phyloP scores from a whole-genome alignment of 1,140 invertebrate species.

The Drosophila aff. region DNA sequence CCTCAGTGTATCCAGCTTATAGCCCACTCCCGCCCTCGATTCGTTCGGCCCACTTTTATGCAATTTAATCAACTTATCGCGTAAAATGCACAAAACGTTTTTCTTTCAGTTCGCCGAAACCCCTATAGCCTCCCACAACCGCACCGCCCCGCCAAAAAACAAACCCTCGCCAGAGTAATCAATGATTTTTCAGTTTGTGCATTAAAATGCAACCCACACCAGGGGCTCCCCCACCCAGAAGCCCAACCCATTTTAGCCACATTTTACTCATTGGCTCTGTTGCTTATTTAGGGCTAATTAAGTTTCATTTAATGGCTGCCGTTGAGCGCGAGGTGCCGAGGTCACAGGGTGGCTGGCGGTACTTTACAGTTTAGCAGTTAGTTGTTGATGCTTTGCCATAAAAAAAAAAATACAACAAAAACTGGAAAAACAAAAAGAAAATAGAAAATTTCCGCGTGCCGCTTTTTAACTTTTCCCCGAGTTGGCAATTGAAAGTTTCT shows the following conservation, averaged over 20 bases:
- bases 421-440: conserved; percentile 39
- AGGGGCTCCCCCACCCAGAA: not conserved
- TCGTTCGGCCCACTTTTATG: conserved; percentile 61
- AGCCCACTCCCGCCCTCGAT: conserved; percentile 12
- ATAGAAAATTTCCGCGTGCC: conserved; percentile 49
- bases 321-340: conserved; percentile 32
- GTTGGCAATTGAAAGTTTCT: conserved; percentile 59
- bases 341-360: conserved; percentile 40
- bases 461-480: conserved; percentile 59
- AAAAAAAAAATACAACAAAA: conserved; percentile 15
- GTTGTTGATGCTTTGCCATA: conserved; percentile 31
- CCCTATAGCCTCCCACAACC: not conserved
- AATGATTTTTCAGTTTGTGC: conserved; percentile 72
- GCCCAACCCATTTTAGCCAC: conserved; percentile 37
- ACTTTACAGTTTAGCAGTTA: conserved; percentile 61
- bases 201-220: conserved; percentile 55
- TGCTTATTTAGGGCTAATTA: conserved; percentile 77
- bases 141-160: conserved; percentile 1
- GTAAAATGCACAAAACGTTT: conserved; percentile 64
- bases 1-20: conserved; percentile 2
- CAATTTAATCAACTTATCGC: conserved; percentile 82
- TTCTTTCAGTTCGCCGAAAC: conserved; percentile 26
- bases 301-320: conserved; percentile 64
- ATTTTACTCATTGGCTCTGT: conserved; percentile 55
- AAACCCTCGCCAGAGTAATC: conserved; percentile 52